Percentiles rank a stretch among this genome's conserved stretches.
Conservation (phyloP, 2,113 vertebrate genomes). For the Oceanodroma tethys region DNA sequence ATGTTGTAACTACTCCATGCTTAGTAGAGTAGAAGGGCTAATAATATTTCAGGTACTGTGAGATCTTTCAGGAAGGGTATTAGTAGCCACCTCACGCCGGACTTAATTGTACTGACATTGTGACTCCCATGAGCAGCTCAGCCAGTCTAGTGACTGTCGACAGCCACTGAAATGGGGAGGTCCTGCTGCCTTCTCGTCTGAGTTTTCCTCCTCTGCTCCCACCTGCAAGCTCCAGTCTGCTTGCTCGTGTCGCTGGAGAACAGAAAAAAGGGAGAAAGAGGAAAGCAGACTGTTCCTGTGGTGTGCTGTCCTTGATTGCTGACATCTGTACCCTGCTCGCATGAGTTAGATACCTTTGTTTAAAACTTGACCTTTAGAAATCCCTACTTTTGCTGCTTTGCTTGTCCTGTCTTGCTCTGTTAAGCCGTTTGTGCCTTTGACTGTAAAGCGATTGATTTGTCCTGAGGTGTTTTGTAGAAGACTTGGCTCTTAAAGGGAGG, state of each 20-base stretch:
- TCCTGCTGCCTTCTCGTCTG: background rate
- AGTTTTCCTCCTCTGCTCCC: background rate
- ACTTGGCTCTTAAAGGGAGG: background rate
- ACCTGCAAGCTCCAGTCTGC: background rate
- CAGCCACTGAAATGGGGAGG: background rate
- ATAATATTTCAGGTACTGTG: background rate
- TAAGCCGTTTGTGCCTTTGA: background rate
- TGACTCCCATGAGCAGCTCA: background rate
- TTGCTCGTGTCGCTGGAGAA: background rate
- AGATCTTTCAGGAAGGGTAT: background rate
- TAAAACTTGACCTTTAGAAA: background rate
- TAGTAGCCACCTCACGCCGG: background rate
- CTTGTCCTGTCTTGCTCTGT: background rate
- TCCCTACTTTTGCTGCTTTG: background rate
- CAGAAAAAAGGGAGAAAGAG: background rate
- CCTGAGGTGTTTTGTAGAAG: background rate
- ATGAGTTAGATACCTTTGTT: background rate
- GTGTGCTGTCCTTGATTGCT: rapidly evolving
- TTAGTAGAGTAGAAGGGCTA: background rate
- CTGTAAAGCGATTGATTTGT: background rate
- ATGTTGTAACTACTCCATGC: background rate
- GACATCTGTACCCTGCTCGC: background rate
- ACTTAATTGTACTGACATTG: background rate
- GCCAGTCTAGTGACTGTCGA: background rate
- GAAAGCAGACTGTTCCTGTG: background rate